Conservation (phyloP, 2,797 vertebrate species). For the Gymnodraco acuticeps region DNA sequence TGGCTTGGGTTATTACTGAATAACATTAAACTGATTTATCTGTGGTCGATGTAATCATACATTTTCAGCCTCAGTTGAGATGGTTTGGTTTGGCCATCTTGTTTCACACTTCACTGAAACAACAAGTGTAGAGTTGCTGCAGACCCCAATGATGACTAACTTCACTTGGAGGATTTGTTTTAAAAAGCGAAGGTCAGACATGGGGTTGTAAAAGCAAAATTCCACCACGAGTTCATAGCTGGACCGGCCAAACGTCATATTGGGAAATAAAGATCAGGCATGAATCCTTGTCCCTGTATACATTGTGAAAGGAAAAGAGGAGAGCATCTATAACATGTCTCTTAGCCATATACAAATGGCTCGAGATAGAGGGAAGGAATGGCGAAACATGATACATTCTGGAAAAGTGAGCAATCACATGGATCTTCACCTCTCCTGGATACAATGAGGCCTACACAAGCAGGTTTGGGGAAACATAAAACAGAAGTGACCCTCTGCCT, state of each 20-base stretch:
- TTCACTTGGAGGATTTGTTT: slow-evolving; percentile 70
- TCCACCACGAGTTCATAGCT: slow-evolving; percentile 51
- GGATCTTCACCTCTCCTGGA: slow-evolving; percentile 52
- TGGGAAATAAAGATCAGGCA: slow-evolving; percentile 27
- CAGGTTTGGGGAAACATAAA: slow-evolving; percentile 70
- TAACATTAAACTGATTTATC: slow-evolving; percentile 58
- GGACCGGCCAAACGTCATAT: slow-evolving; percentile 29
- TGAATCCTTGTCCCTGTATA: slow-evolving; percentile 27
- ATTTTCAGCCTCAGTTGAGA: slow-evolving; percentile 23
- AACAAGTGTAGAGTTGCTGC: slow-evolving; percentile 50
- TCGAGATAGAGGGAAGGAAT: slow-evolving; percentile 9
- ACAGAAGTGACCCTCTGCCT: slow-evolving; percentile 71
- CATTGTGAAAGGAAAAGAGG: slow-evolving; percentile 27
- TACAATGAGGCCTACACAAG: slow-evolving; percentile 51
- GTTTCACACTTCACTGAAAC: slow-evolving; percentile 51
- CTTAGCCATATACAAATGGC: slow-evolving; percentile 31
- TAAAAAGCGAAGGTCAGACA: slow-evolving; percentile 66
- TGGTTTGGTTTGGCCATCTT: slow-evolving; percentile 31
- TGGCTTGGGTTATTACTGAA: slow-evolving; percentile 24
- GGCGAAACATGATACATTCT: slow-evolving; percentile 51
- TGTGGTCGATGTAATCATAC: slow-evolving; percentile 46
- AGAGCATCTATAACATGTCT: slow-evolving; percentile 29
- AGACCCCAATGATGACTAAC: slow-evolving; percentile 58
- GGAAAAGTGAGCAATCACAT: slow-evolving; percentile 43
- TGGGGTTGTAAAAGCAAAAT: slow-evolving; percentile 51